Conservation (phyloP, 2,113 vertebrate genomes). For the Etia nguti region DNA sequence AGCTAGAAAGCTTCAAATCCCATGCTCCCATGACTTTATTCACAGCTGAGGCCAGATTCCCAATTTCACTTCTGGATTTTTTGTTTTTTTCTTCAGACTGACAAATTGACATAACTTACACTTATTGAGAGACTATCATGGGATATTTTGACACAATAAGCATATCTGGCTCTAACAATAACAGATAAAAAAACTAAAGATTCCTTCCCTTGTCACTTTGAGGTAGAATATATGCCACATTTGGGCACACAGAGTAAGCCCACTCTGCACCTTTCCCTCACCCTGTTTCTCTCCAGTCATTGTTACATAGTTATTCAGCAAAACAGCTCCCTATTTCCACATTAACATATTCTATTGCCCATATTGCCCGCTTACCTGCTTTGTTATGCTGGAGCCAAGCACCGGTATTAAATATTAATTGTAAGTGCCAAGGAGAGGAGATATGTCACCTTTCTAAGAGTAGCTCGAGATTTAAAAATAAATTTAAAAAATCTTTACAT, state of each 20-base stretch:
- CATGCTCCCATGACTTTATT: background rate
- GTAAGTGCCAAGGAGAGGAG: constrained; percentile 19
- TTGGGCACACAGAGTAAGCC: background rate
- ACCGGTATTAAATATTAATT: constrained; percentile 65
- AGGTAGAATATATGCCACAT: background rate
- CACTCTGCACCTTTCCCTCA: background rate
- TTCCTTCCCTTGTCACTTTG: background rate
- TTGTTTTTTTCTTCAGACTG: background rate
- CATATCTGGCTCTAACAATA: background rate
- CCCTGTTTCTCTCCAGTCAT: background rate
- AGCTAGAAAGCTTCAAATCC: background rate
- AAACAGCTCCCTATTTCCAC: too few species aligned
- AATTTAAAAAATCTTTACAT: background rate
- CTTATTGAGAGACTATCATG: background rate
- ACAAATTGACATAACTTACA: background rate
- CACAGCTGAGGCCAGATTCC: background rate
- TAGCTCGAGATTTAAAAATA: background rate
- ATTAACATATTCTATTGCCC: constrained; percentile 65
- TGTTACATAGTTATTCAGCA: too few species aligned
- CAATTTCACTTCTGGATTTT: background rate
- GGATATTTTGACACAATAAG: background rate
- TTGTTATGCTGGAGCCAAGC: constrained; percentile 43
- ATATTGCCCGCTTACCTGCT: constrained; percentile 43
- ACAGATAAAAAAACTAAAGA: background rate
- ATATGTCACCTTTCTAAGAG: constrained; percentile 28